Percentiles rank a stretch among this genome's conserved stretches.
Conservation (phyloP, 2,797 vertebrate genomes). For the Lacerta viridis region DNA sequence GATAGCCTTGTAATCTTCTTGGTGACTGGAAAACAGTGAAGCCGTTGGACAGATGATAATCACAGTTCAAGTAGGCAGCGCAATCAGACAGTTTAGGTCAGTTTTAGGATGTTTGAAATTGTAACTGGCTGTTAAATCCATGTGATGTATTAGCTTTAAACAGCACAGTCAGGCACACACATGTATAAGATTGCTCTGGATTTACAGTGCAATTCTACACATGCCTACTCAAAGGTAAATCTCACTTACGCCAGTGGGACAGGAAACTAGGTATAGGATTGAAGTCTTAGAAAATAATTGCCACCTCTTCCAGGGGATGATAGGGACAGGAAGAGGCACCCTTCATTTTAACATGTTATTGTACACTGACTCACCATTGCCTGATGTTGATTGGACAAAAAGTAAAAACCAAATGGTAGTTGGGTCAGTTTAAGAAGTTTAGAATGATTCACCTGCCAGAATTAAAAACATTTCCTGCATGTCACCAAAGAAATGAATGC, state of each 20-base stretch:
- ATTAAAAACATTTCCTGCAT: conserved; percentile 20
- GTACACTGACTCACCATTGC: not conserved
- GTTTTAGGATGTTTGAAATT: not conserved
- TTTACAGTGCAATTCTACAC: not conserved
- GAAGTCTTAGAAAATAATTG: not conserved
- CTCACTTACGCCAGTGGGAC: not conserved
- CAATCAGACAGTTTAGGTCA: no score
- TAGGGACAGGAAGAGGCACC: not conserved
- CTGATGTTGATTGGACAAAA: not conserved
- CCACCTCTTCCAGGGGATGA: not conserved
- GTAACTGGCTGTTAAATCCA: not conserved
- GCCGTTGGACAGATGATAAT: no score
- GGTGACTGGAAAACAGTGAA: no score
- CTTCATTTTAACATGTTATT: not conserved
- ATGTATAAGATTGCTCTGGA: not conserved
- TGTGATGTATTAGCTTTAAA: not conserved
- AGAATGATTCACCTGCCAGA: conserved; percentile 20
- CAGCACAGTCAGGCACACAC: not conserved
- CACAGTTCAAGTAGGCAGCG: no score
- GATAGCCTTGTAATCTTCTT: no score
- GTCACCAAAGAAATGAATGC: conserved; percentile 23
- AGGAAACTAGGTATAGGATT: not conserved
- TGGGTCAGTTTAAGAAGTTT: not conserved
- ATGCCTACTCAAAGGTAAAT: not conserved
- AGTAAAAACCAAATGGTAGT: not conserved